Percentiles rank a stretch among this genome's conserved stretches.
Conservation (phyloP, 2,888 invertebrate genomes). For the Epinotia bilunana region DNA sequence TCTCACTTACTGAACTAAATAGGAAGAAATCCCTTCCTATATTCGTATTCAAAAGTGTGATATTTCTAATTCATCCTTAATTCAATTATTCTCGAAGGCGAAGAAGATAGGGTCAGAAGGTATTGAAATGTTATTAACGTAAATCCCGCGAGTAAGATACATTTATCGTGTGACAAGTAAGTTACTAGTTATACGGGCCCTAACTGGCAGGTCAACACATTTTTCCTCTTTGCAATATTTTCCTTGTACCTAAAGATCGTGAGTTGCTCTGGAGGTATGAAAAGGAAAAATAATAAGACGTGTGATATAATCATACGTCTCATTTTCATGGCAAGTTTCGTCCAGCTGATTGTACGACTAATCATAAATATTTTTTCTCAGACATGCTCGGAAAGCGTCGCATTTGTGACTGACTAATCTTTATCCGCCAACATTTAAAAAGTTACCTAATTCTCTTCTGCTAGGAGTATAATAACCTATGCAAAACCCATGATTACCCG, state of each 20-base stretch:
- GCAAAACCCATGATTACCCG: too few species aligned
- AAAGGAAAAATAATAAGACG: slow-evolving; percentile 3
- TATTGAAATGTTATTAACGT: not conserved
- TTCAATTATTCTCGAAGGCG: too few species aligned
- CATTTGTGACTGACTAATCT: too few species aligned
- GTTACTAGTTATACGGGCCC: not conserved
- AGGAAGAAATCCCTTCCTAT: too few species aligned
- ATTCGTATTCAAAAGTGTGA: too few species aligned
- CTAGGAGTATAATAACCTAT: too few species aligned
- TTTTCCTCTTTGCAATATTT: slow-evolving; percentile 3
- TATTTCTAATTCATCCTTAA: too few species aligned
- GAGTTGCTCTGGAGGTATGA: not conserved
- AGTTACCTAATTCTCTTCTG: too few species aligned
- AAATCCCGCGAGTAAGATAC: not conserved
- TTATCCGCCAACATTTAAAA: too few species aligned
- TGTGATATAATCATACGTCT: not conserved
- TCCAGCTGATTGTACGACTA: not conserved
- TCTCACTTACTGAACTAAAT: too few species aligned
- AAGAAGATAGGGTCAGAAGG: too few species aligned
- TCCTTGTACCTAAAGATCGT: not conserved
- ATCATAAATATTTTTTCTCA: not conserved
- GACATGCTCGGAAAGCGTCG: too few species aligned
- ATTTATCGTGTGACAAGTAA: not conserved
- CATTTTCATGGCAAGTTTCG: not conserved
- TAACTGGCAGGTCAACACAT: not conserved